phyloP scores from a whole-genome alignment of 2,113 vertebrate genomes.

The Laticauda laticaudata region DNA sequence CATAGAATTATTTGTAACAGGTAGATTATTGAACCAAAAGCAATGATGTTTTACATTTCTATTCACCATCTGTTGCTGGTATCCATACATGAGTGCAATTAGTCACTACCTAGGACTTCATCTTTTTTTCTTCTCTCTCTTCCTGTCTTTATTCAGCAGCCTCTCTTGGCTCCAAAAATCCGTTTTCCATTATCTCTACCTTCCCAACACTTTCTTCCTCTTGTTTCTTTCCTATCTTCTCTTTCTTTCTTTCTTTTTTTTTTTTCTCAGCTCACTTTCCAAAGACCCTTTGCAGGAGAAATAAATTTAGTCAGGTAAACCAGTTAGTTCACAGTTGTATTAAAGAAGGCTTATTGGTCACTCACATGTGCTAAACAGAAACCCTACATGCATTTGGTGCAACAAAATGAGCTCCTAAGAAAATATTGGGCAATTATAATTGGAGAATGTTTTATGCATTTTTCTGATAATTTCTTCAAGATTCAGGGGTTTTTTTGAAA shows the following conservation, averaged over 20 bases:
- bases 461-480: neutral
- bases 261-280: neutral
- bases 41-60: neutral
- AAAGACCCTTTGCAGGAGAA: neutral
- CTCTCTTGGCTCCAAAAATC: neutral
- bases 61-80: neutral
- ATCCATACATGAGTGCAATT: neutral
- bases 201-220: neutral
- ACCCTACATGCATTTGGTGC: neutral
- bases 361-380: neutral
- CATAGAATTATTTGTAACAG: neutral
- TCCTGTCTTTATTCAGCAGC: neutral
- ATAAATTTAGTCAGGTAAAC: neutral
- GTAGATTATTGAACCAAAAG: neutral
- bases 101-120: neutral
- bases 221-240: neutral
- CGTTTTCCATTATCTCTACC: neutral
- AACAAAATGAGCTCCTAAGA: neutral
- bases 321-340: neutral
- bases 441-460: neutral
- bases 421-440: neutral
- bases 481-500: neutral
- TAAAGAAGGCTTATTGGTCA: neutral
- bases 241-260: neutral
- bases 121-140: neutral